phyloP scores from a whole-genome alignment of 2,797 vertebrate species.

The Todus mexicanus region DNA sequence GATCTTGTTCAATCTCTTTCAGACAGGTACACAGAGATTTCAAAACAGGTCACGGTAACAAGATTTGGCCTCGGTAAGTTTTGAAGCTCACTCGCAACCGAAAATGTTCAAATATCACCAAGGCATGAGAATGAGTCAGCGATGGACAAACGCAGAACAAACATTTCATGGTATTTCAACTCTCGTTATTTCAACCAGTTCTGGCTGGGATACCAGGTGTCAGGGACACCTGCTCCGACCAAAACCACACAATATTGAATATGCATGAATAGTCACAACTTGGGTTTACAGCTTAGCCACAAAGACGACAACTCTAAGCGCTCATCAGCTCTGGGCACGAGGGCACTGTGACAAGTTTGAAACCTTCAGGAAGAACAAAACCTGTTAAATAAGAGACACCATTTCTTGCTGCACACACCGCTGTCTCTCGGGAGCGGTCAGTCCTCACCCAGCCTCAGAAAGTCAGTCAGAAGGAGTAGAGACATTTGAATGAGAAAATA shows the following conservation, averaged over 20 bases:
- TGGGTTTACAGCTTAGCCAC: neutral
- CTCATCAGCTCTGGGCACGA: neutral
- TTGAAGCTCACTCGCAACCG: neutral
- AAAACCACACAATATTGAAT: neutral
- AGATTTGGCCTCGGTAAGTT: neutral
- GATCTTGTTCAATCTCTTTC: neutral
- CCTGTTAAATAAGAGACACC: neutral
- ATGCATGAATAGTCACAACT: neutral
- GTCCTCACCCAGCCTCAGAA: neutral
- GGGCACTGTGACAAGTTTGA: neutral
- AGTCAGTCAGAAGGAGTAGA: neutral
- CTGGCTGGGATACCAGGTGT: neutral
- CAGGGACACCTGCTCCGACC: neutral
- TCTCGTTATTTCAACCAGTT: neutral
- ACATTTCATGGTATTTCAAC: neutral
- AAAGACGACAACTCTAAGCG: neutral
- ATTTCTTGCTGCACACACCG: neutral
- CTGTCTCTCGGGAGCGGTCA: neutral
- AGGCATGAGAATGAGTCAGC: neutral
- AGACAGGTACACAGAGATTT: neutral
- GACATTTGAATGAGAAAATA: neutral
- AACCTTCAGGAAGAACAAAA: neutral
- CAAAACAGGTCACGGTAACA: neutral
- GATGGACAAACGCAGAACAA: constrained; percentile 2
- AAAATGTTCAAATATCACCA: neutral